Evolutionary conservation across 1,140 invertebrate species (phyloP).

Genomic region (Drosophila auraria): DNA sequence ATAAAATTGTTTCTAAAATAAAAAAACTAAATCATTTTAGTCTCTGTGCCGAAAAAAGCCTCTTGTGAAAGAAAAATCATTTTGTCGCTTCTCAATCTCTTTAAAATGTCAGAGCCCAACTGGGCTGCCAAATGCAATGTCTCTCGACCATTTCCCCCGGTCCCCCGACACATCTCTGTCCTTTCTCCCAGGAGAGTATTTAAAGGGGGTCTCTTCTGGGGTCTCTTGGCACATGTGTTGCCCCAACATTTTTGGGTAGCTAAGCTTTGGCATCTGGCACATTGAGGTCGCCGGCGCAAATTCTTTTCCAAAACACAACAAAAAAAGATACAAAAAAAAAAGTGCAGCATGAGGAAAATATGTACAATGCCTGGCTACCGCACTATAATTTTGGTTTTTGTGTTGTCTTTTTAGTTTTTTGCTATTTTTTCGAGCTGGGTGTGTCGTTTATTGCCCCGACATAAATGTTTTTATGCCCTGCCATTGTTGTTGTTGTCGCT

Average conservation of each 20-base stretch:
- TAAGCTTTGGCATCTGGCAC: constrained; percentile 54
- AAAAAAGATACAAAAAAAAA: constrained; percentile 1
- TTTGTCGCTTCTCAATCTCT: constrained; percentile 41
- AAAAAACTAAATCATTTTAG: neutral
- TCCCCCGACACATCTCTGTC: neutral
- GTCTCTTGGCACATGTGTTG: constrained; percentile 42
- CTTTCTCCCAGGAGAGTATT: constrained; percentile 22
- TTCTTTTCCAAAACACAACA: constrained; percentile 47
- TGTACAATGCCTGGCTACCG: constrained; percentile 58
- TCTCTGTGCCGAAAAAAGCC: constrained; percentile 7
- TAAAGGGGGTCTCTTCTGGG: constrained; percentile 32
- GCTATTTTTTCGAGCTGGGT: constrained; percentile 34
- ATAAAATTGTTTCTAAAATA: neutral
- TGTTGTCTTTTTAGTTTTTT: constrained; percentile 43
- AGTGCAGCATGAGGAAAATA: constrained; percentile 45
- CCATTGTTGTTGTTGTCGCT: constrained; percentile 31
- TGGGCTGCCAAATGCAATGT: constrained; percentile 42
- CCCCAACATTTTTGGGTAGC: constrained; percentile 36
- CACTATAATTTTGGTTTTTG: constrained; percentile 58
- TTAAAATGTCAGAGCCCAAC: constrained; percentile 50
- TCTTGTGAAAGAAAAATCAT: constrained; percentile 24
- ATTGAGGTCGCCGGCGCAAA: constrained; percentile 52
- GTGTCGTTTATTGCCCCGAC: constrained; percentile 64
- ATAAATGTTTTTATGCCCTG: constrained; percentile 60
- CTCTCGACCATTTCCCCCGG: neutral